These are phyloP conservation scores for Clarias laeviceps DNA, from an alignment of 2,797 vertebrate genomes.

Conservation along the genomic window DNA sequence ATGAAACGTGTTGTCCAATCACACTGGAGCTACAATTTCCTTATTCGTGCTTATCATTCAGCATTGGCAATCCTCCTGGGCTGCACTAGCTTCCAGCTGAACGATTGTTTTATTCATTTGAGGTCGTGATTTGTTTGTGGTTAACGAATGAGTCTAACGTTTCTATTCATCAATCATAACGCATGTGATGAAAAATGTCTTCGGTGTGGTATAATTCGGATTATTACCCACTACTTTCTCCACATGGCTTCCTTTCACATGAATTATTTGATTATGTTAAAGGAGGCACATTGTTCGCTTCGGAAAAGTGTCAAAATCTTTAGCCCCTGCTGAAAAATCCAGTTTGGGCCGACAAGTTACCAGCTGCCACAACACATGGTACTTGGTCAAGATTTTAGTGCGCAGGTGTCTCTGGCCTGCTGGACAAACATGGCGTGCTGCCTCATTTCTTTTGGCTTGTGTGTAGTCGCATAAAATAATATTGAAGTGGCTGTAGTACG, in stretches of 20 bases:
- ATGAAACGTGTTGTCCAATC: conserved; percentile 53
- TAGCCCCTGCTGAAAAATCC: background rate
- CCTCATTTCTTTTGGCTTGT: background rate
- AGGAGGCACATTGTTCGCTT: background rate
- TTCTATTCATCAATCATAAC: conserved; percentile 34
- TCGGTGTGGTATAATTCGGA: background rate
- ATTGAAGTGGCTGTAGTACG: background rate
- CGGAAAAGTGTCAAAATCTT: background rate
- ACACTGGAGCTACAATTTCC: conserved; percentile 51
- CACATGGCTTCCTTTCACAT: background rate
- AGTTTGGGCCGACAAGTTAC: background rate
- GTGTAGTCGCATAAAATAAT: background rate
- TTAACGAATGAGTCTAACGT: conserved; percentile 61
- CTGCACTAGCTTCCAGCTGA: conserved; percentile 58
- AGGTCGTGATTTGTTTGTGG: conserved; percentile 62
- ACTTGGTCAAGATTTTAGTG: background rate
- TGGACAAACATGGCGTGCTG: background rate
- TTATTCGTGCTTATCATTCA: conserved; percentile 56
- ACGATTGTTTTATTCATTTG: conserved; percentile 61
- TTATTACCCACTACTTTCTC: background rate
- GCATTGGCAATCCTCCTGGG: conserved; percentile 51
- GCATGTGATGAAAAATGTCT: conserved; percentile 3
- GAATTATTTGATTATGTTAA: background rate
- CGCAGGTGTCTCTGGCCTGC: background rate
- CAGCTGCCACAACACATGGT: background rate